Evolutionary conservation across 2,113 vertebrate genomes (phyloP).

Genomic region (Dolichotis patagonum): DNA sequence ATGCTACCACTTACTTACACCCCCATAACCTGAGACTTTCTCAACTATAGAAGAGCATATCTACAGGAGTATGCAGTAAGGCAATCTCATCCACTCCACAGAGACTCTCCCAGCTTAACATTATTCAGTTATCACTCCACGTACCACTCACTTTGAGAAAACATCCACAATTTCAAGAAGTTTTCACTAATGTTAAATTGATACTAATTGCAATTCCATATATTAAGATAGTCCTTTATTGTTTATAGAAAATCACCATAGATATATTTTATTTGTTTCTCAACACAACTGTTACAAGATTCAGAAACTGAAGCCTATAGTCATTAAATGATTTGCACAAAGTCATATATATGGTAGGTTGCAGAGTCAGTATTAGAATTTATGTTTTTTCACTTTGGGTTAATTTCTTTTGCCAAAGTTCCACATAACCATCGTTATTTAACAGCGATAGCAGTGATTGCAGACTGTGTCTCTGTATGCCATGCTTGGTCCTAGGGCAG

Average conservation of each 20-base stretch:
- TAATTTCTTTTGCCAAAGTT: slow-evolving; percentile 16
- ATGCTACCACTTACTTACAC: not conserved
- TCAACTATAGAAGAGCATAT: not conserved
- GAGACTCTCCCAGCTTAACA: not conserved
- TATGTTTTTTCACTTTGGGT: not conserved
- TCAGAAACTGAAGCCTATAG: not conserved
- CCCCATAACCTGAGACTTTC: not conserved
- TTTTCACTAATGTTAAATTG: slow-evolving; percentile 25
- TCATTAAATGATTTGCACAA: not conserved
- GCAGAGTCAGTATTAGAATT: slow-evolving; percentile 1
- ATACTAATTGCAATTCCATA: not conserved
- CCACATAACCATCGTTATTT: not conserved
- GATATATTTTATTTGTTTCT: not conserved
- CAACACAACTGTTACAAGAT: not conserved
- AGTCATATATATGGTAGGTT: not conserved
- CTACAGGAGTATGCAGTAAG: not conserved
- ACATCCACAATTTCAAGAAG: not conserved
- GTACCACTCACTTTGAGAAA: slow-evolving; percentile 18
- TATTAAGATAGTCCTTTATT: not conserved
- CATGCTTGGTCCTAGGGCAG: not conserved
- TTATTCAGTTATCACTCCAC: not conserved
- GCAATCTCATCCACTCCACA: not conserved
- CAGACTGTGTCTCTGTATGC: not conserved
- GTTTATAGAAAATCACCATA: slow-evolving; percentile 8
- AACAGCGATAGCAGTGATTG: not conserved